phyloP scores from a whole-genome alignment of 2,113 vertebrate species.

The Dicrurus megarhynchus region DNA sequence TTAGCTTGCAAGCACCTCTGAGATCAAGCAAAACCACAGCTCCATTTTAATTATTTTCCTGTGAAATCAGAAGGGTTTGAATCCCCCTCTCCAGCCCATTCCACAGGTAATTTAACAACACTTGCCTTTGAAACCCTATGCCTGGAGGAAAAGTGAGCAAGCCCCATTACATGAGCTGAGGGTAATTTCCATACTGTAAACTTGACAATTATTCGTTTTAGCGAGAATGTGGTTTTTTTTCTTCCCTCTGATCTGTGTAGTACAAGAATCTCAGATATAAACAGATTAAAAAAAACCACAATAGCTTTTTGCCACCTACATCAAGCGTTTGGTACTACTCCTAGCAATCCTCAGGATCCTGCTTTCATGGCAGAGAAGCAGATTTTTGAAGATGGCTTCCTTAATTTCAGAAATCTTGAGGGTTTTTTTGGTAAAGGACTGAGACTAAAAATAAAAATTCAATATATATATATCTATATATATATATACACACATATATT shows the following conservation, averaged over 20 bases:
- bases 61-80: background rate
- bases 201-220: background rate
- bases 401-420: background rate
- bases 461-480: background rate
- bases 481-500: accelerated
- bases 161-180: background rate
- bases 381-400: background rate
- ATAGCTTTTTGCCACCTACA: background rate
- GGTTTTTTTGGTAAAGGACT: background rate
- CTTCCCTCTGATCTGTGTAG: background rate
- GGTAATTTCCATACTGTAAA: background rate
- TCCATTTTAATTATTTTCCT: background rate
- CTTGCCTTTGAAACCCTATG: background rate
- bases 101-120: background rate
- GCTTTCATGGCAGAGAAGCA: background rate
- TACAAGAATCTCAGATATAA: background rate
- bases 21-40: background rate
- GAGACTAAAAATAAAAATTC: background rate
- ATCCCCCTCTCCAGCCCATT: background rate
- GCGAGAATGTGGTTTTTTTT: accelerated
- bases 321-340: background rate
- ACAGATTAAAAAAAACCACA: background rate
- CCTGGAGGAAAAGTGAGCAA: background rate
- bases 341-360: background rate
- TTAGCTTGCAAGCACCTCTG: constrained; percentile 3